These are phyloP conservation scores for Rattus rattus DNA, from an alignment of 2,113 vertebrate species.

Conservation along the genomic window DNA sequence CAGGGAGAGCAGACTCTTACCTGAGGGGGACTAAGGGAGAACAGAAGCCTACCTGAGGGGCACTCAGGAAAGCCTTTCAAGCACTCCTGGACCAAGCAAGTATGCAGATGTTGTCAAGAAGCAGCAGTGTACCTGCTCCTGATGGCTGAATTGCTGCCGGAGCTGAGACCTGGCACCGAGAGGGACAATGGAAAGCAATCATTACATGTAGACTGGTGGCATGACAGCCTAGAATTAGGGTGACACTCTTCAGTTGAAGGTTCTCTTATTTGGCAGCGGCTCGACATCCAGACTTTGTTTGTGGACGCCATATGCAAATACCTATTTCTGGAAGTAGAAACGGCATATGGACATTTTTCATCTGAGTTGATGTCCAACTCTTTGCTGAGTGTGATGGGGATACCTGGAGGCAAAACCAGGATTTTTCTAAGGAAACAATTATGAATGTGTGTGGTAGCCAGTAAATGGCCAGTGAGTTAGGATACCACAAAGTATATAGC, in stretches of 20 bases:
- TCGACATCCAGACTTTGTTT: constrained; percentile 44
- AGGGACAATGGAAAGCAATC: neutral
- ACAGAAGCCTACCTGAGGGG: too few relatives aligned
- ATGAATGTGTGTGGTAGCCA: neutral
- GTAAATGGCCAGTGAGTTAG: neutral
- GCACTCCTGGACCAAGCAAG: neutral
- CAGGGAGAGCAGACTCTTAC: neutral
- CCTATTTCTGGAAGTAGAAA: constrained; percentile 56
- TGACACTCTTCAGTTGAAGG: neutral
- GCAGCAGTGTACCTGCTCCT: neutral
- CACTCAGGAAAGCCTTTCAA: neutral
- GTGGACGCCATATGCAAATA: constrained; percentile 53
- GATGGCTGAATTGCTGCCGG: neutral
- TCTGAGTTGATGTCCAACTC: constrained; percentile 53
- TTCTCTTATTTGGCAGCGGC: constrained; percentile 14
- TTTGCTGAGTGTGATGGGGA: constrained; percentile 22
- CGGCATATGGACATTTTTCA: constrained; percentile 74
- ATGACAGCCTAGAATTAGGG: neutral
- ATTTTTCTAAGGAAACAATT: constrained; percentile 45
- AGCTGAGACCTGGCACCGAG: neutral
- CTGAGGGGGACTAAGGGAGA: neutral
- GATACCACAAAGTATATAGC: neutral
- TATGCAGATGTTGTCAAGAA: neutral
- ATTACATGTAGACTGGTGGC: neutral
- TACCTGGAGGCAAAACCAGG: constrained; percentile 22